A percentile compares a stretch with the other conserved stretches of the same genome.
These are phyloP conservation scores for Diachrysia chrysitis DNA, from an alignment of 2,888 invertebrate species.

Conservation along the genomic window DNA sequence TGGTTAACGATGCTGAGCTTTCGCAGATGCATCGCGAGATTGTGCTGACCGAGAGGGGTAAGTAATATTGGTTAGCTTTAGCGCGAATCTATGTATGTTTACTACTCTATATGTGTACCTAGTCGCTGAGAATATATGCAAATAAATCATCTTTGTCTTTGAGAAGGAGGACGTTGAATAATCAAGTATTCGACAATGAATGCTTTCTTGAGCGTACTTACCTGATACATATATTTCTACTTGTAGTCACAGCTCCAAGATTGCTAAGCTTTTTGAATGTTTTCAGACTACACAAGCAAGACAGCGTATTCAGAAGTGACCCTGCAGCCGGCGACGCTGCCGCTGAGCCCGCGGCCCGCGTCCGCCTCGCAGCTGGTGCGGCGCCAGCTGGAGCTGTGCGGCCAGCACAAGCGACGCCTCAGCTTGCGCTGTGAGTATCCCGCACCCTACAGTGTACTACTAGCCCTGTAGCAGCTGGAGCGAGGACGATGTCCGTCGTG, in stretches of 20 bases:
- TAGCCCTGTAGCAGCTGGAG: conserved; percentile 64
- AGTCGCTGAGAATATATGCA: too few species aligned
- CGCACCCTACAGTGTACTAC: background rate
- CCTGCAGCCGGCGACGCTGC: conserved; percentile 56
- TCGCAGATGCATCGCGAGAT: conserved; percentile 77
- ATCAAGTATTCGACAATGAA: too few species aligned
- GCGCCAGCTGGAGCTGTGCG: conserved; percentile 76
- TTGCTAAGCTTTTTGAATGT: background rate
- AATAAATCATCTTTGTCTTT: too few species aligned
- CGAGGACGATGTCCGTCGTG: too few species aligned
- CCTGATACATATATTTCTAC: too few species aligned
- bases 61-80: background rate
- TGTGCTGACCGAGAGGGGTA: conserved; percentile 78
- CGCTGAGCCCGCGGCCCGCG: conserved; percentile 73
- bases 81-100: too few species aligned
- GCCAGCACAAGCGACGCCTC: conserved; percentile 74
- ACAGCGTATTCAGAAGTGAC: conserved; percentile 74
- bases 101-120: too few species aligned
- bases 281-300: conserved; percentile 70
- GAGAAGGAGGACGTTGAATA: too few species aligned
- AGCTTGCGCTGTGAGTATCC: conserved; percentile 81
- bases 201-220: too few species aligned
- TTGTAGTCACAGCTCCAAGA: too few species aligned
- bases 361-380: conserved; percentile 81
- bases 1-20: conserved; percentile 71